These are phyloP conservation scores for Poicephalus meyeri DNA, from an alignment of 2,113 vertebrate genomes.

Conservation along the genomic window DNA sequence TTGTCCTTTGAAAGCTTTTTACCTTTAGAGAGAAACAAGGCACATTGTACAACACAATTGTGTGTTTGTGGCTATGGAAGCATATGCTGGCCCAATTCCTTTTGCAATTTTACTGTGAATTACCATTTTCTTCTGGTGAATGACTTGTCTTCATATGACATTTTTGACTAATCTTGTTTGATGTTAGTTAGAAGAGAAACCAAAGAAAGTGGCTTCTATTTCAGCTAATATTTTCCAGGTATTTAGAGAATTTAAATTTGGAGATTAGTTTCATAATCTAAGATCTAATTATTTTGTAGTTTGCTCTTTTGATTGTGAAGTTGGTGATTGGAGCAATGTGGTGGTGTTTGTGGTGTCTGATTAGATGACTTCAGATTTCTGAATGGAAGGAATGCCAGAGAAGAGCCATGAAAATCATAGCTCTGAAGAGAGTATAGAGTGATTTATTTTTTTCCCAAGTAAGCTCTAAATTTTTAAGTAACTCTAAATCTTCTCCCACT, in stretches of 20 bases:
- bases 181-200: background rate
- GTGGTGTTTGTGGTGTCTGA: background rate
- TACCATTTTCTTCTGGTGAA: background rate
- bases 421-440: background rate
- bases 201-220: background rate
- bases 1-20: background rate
- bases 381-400: background rate
- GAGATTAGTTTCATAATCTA: background rate
- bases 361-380: background rate
- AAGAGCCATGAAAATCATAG: background rate
- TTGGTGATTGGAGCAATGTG: background rate
- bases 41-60: rapidly evolving
- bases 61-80: background rate
- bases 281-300: background rate
- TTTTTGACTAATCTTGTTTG: background rate
- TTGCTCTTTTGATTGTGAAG: background rate
- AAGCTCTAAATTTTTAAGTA: background rate
- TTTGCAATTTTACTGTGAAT: background rate
- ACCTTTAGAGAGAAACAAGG: background rate
- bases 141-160: background rate
- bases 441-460: background rate
- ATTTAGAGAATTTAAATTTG: background rate
- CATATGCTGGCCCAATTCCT: background rate
- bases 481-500: background rate
- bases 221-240: background rate